phyloP scores from a whole-genome alignment of 2,797 vertebrate genomes.

The Pitangus sulphuratus region DNA sequence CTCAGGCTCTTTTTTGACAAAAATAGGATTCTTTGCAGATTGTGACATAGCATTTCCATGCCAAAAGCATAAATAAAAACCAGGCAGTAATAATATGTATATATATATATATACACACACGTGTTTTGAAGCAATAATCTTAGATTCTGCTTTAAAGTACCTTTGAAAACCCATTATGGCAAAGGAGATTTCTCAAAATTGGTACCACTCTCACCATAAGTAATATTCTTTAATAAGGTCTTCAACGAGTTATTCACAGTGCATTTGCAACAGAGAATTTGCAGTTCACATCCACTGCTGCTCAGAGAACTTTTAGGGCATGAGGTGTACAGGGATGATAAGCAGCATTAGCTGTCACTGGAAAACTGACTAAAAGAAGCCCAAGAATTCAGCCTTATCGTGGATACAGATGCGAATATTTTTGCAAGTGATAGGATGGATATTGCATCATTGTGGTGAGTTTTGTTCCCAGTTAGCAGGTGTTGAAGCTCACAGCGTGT shows the following conservation, averaged over 20 bases:
- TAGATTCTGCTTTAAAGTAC: neutral
- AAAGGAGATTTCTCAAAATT: neutral
- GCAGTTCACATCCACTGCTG: neutral
- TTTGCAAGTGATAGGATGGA: neutral
- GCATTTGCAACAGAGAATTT: neutral
- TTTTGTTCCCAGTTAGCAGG: constrained; percentile 10
- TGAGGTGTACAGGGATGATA: neutral
- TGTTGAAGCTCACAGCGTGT: neutral
- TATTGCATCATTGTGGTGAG: neutral
- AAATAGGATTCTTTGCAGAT: neutral
- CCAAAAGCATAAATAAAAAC: neutral
- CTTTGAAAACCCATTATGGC: neutral
- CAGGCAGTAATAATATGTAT: neutral
- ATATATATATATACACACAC: neutral
- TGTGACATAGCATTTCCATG: neutral
- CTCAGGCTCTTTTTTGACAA: neutral
- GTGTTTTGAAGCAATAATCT: neutral
- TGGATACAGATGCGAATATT: neutral
- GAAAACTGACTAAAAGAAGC: neutral
- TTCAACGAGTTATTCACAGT: neutral
- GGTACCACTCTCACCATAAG: neutral
- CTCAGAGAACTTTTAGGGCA: neutral
- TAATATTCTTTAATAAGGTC: neutral
- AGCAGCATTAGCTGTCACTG: neutral
- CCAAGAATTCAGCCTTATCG: rapidly evolving